Evolutionary conservation across 2,113 vertebrate species (phyloP).

Genomic region (Charina bottae): DNA sequence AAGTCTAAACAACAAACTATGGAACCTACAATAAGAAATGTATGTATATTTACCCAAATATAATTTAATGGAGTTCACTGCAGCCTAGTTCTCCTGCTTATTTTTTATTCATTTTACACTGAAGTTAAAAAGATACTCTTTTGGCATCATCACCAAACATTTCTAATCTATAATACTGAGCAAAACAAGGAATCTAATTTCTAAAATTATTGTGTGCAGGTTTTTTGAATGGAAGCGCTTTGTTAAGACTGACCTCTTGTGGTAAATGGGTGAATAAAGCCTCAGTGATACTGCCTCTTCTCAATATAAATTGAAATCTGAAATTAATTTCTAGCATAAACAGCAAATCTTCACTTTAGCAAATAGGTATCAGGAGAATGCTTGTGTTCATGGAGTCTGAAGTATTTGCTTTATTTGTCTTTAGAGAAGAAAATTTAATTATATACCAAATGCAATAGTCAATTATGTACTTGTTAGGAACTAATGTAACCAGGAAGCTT

Average conservation of each 20-base stretch:
- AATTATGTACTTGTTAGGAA: background rate
- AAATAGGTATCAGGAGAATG: background rate
- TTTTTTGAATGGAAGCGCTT: slow-evolving; percentile 10
- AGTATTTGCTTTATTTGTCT: background rate
- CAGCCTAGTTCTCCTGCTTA: background rate
- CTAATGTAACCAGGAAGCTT: background rate
- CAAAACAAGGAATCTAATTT: background rate
- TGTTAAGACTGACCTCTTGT: slow-evolving; percentile 76
- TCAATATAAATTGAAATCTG: background rate
- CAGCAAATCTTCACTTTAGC: background rate
- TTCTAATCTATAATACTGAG: background rate
- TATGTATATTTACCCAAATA: background rate
- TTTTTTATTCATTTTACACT: slow-evolving; percentile 9
- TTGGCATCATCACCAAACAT: background rate
- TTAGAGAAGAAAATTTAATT: background rate
- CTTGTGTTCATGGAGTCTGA: background rate
- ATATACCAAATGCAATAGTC: background rate
- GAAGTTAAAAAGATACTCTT: background rate
- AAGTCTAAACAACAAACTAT: background rate
- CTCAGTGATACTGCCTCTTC: background rate
- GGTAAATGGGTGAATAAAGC: slow-evolving; percentile 50
- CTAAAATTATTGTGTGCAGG: background rate
- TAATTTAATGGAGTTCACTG: background rate
- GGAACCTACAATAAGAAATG: background rate
- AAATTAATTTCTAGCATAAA: slow-evolving; percentile 17